Evolutionary conservation across 2,797 vertebrate species (phyloP).

Genomic region (Discoglossus pictus): DNA sequence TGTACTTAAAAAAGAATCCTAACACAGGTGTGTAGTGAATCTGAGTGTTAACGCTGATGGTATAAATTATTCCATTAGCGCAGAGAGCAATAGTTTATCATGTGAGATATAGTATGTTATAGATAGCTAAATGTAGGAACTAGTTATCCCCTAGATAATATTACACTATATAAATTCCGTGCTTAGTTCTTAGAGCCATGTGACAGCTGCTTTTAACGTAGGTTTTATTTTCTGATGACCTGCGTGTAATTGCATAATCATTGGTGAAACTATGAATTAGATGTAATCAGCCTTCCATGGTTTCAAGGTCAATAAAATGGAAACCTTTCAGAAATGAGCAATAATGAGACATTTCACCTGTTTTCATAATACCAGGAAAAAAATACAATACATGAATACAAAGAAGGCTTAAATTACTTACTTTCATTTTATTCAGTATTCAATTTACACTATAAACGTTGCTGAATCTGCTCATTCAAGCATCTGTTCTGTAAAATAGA

Average conservation of each 20-base stretch:
- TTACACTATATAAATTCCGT: conserved; percentile 33
- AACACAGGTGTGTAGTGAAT: no score
- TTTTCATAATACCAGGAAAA: conserved; percentile 21
- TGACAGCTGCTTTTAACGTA: conserved; percentile 43
- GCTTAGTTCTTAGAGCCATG: conserved; percentile 18
- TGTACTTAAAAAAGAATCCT: no score
- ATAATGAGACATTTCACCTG: conserved; percentile 46
- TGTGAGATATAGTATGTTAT: no score
- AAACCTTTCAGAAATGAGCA: conserved; percentile 44
- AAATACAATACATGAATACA: conserved; percentile 7
- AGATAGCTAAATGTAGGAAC: conserved; percentile 8
- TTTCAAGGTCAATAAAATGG: conserved; percentile 49
- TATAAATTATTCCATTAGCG: no score
- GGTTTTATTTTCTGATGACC: conserved; percentile 41
- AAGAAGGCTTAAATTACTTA: conserved; percentile 11
- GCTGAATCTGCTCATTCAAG: conserved; percentile 7
- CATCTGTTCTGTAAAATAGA: conserved; percentile 18
- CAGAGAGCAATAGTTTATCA: no score
- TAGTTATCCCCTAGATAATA: conserved; percentile 10
- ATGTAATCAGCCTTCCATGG: conserved; percentile 38
- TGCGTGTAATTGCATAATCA: conserved; percentile 49
- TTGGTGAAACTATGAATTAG: conserved; percentile 49
- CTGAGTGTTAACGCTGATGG: no score
- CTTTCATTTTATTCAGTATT: conserved; percentile 9
- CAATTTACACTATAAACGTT: conserved; percentile 10